Percentiles rank a stretch among this genome's conserved stretches.
Conservation (phyloP, 2,797 vertebrate genomes). For the Synaphobranchus kaupii region DNA sequence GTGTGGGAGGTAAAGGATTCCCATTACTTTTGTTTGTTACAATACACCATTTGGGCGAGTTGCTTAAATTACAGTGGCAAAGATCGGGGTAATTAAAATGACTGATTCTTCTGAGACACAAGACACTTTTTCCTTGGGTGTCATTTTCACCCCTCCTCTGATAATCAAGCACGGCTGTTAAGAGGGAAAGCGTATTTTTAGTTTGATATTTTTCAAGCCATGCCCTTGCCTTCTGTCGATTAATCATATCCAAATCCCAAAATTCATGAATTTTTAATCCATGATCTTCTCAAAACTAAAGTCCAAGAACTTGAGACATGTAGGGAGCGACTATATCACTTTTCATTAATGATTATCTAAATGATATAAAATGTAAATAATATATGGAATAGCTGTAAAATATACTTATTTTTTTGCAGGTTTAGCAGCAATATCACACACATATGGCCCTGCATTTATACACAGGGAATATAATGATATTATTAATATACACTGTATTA, state of each 20-base stretch:
- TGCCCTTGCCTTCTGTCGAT: slow-evolving; percentile 33
- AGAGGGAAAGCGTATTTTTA: slow-evolving; percentile 35
- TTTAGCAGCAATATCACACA: too few species aligned
- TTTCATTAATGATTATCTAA: neutral
- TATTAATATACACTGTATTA: too few species aligned
- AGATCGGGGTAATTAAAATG: slow-evolving; percentile 45
- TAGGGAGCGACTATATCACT: neutral
- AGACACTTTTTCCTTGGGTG: slow-evolving; percentile 24
- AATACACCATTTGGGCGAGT: neutral
- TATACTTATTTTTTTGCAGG: neutral
- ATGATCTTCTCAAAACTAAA: neutral
- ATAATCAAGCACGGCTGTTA: slow-evolving; percentile 42
- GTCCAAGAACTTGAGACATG: neutral
- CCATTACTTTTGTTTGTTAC: neutral
- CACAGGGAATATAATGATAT: too few species aligned
- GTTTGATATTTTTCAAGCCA: slow-evolving; percentile 37
- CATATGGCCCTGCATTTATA: too few species aligned
- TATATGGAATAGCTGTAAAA: neutral
- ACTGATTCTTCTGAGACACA: slow-evolving; percentile 23
- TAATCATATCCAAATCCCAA: slow-evolving; percentile 41
- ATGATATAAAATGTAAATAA: neutral
- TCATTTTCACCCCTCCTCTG: slow-evolving; percentile 51
- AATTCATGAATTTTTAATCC: slow-evolving; percentile 36
- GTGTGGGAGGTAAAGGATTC: neutral
- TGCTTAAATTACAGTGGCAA: slow-evolving; percentile 18